Evolutionary conservation across 2,888 invertebrate genomes (phyloP), one percentile per base, ranked within the genome.

Genomic region (Argyra leucocephala): DNA sequence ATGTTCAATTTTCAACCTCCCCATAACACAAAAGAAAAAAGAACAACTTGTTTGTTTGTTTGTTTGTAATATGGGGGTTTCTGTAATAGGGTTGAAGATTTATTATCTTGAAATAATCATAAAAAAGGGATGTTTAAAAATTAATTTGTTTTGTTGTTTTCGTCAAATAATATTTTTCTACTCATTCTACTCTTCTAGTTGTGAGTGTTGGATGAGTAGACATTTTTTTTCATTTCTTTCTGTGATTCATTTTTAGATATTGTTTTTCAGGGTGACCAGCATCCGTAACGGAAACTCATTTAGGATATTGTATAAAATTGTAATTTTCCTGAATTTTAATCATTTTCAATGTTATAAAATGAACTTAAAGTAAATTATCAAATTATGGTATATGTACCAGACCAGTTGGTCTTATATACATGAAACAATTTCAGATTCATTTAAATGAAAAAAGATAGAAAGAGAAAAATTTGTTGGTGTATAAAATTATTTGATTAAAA

Each of bases 271-370:
- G 61, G 62, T 62, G 37, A 37, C 22, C 66, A 66, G 66, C 66
- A 66, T 66, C 66, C 66, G 66, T 66, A 66, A 66, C 66, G 66
- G 66, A 66, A 66, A n/a, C 37, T 62, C 22, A 62, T 22, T 22
- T n/a, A 9, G 21, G 9, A n/a, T 31, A 61, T 21, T 61, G 18
- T 26, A 31, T 31, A 3, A 21, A 61, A 31, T 60, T 31, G 23
- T 59, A 59, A 59, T 59, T 59, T 59, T 59, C 59, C 59, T 59
- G 23, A 23, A 23, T 59, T 59, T 5, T n/a, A n/a, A n/a, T n/a
- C n/a, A n/a, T n/a, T n/a, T n/a, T n/a, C n/a, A n/a, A n/a, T n/a
- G n/a, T n/a, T n/a, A n/a, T n/a, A n/a, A n/a, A n/a, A n/a, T n/a
- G n/a, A n/a, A n/a, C n/a, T n/a, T n/a, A n/a, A n/a, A n/a, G n/a